Conservation (phyloP, 2,797 vertebrate species). For the Pipistrellus pipistrellus region DNA sequence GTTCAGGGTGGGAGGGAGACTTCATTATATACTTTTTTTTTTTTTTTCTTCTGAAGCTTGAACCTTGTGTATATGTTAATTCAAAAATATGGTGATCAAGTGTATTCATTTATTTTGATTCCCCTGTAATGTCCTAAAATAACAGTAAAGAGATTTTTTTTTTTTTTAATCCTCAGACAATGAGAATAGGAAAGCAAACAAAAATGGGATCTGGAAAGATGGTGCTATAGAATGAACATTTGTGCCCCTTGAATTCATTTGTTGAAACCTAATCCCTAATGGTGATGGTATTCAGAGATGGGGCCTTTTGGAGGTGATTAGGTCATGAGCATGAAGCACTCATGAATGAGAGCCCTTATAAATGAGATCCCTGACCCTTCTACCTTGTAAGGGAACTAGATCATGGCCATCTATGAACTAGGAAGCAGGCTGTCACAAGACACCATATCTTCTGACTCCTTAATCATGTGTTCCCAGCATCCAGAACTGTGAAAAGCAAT, state of each 20-base stretch:
- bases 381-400: neutral
- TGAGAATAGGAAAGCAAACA: neutral
- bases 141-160: neutral
- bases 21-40: neutral
- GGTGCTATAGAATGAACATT: neutral
- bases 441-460: neutral
- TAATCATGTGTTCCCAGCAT: neutral
- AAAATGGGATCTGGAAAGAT: neutral
- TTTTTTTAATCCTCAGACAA: neutral
- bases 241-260: neutral
- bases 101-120: slow-evolving; percentile 4
- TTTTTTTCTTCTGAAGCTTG: neutral
- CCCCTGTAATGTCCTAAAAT: neutral
- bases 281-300: neutral
- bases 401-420: neutral
- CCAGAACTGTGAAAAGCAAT: neutral
- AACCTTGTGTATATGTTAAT: slow-evolving; percentile 2
- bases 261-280: neutral
- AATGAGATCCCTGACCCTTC: neutral
- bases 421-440: neutral
- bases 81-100: neutral
- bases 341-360: neutral
- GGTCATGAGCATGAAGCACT: neutral
- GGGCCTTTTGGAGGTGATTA: neutral
- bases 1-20: neutral